phyloP scores from a whole-genome alignment of 2,113 vertebrate genomes.

The human (Homo sapiens) region DNA sequence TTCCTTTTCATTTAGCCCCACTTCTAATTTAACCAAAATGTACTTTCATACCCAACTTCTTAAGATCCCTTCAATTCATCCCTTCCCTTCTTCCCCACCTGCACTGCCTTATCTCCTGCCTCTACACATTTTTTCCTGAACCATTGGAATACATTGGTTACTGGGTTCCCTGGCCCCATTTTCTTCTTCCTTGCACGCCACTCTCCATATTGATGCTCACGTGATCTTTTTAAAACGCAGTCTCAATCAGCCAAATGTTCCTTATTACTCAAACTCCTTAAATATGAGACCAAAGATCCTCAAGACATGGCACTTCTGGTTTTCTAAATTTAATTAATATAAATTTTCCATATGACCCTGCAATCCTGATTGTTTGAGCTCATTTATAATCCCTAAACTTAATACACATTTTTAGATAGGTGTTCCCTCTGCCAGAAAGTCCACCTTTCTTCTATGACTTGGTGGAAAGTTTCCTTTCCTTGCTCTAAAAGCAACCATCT shows the following conservation, averaged over 20 bases:
- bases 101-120: not conserved
- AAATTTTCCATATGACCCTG: not conserved
- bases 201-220: not conserved
- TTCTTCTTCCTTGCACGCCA: not conserved
- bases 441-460: not conserved
- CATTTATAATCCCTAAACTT: not conserved
- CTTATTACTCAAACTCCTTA: not conserved
- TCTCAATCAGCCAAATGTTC: not conserved
- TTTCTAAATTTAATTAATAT: not conserved
- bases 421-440: not conserved
- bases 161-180: not conserved
- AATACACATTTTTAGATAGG: not conserved
- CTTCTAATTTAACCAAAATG: not conserved
- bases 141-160: too few relatives aligned
- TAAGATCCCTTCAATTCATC: not conserved
- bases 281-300: not conserved
- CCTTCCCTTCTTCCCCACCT: not conserved
- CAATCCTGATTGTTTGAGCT: not conserved
- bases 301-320: not conserved
- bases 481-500: not conserved
- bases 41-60: not conserved
- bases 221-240: not conserved
- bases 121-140: not conserved
- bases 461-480: not conserved
- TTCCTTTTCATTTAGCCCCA: not conserved